Evolutionary conservation across 2,888 invertebrate genomes (phyloP), one percentile per base, ranked within the genome.

Genomic region (Pristionchus fissidentatus): DNA sequence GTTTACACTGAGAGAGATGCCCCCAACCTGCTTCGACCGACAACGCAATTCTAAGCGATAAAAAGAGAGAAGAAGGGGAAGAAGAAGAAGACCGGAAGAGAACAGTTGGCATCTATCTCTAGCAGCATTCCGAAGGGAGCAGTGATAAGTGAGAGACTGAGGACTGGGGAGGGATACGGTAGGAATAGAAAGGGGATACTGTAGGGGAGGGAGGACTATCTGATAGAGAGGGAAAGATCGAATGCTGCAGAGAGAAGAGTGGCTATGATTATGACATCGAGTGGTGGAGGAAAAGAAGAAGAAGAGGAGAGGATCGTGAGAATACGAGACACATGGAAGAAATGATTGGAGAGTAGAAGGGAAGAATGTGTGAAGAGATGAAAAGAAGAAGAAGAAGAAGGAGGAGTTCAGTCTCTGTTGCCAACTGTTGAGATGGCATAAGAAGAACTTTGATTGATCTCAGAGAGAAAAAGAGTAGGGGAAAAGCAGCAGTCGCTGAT

Each of bases 51-150:
- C 41, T 10, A 3, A 43, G 70, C 70, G 70, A 70, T 70, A 70
- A 70, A 70, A 70, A 70, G 70, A n/a, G n/a, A n/a, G n/a, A 29
- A 60, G 60, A 22, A 62, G 35, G 62, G n/a, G 55, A 55, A n/a
- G 3, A 55, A 26, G 66, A 38, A 41, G 26, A 41, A 41, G 70
- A 26, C n/a, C n/a, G 19, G 70, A n/a, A 41, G 41, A 8, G 70
- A 70, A 70, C 70, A 70, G 70, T 70, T 70, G 70, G 43, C 70
- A 70, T 70, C n/a, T n/a, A 70, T 70, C 70, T 43, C n/a, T n/a
- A n/a, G n/a, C n/a, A n/a, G n/a, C 70, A 70, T 70, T 70, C 70
- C 70, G 19, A 15, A 66, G 38, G 41, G 32, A 32, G 60, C 60
- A 15, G 29, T 15, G 60, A 29, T 19, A n/a, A 62, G 35, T 35